These are phyloP conservation scores for Nomada fabriciana DNA, from an alignment of 2,888 invertebrate genomes.

Conservation along the genomic window DNA sequence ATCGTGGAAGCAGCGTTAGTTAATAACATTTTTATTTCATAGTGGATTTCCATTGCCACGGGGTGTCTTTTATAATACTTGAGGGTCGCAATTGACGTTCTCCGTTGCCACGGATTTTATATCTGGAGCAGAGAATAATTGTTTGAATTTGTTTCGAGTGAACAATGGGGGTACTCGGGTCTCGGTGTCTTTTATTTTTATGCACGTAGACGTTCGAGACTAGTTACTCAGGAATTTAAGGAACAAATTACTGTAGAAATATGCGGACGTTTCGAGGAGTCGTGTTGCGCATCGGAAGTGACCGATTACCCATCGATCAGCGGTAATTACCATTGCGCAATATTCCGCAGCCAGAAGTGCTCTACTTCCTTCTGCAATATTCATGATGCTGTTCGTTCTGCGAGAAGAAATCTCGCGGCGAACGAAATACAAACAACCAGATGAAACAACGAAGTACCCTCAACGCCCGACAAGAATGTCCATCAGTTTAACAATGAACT, in stretches of 20 bases:
- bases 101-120: background rate
- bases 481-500: background rate
- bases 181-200: slow-evolving; percentile 24
- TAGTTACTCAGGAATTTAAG: slow-evolving; percentile 19
- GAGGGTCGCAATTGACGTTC: too few species aligned
- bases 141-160: background rate
- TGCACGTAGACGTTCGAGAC: background rate
- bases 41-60: too few species aligned
- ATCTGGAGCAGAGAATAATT: slow-evolving; percentile 8
- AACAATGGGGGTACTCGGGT: background rate
- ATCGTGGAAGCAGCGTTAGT: too few species aligned
- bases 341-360: slow-evolving; percentile 17
- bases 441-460: background rate
- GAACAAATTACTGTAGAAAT: slow-evolving; percentile 20
- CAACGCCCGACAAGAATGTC: background rate
- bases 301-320: slow-evolving; percentile 44
- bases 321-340: slow-evolving; percentile 42
- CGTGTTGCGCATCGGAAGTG: slow-evolving; percentile 43
- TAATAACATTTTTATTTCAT: too few species aligned
- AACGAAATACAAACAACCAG: slow-evolving; percentile 2
- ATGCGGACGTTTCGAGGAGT: slow-evolving; percentile 25
- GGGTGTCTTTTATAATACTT: too few species aligned
- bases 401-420: background rate
- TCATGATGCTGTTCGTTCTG: slow-evolving; percentile 19
- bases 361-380: slow-evolving; percentile 31